Evolutionary conservation across 2,888 invertebrate species (phyloP).

Genomic region (Carterocephalus palaemon): DNA sequence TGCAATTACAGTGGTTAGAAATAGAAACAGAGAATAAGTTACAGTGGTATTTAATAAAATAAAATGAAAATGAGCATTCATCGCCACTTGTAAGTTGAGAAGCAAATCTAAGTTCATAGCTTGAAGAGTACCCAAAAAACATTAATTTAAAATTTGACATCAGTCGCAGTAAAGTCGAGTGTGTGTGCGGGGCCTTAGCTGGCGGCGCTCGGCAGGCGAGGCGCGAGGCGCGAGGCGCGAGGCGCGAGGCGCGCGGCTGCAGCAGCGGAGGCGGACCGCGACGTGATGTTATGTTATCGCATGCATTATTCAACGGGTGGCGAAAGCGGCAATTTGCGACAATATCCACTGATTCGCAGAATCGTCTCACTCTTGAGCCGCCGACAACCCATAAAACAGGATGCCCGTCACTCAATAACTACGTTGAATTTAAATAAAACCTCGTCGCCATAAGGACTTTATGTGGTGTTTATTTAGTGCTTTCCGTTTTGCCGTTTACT

Average conservation of each 20-base stretch:
- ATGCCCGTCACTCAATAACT: constrained; percentile 71
- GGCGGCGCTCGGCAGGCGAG: constrained; percentile 7
- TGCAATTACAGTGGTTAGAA: too few relatives aligned
- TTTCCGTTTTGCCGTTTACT: constrained; percentile 9
- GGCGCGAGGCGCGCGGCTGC: constrained; percentile 36
- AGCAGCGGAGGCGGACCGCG: constrained; percentile 44
- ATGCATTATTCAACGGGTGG: constrained; percentile 77
- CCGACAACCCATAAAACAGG: constrained; percentile 72
- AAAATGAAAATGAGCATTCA: too few relatives aligned
- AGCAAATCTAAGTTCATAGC: too few relatives aligned
- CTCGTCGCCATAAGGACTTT: constrained; percentile 33
- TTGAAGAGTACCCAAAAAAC: too few relatives aligned
- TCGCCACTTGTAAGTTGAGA: too few relatives aligned
- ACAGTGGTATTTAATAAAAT: too few relatives aligned
- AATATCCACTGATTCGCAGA: constrained; percentile 76
- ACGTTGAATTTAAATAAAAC: constrained; percentile 68
- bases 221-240: constrained; percentile 24
- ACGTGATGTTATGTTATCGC: constrained; percentile 76
- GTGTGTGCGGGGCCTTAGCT: constrained; percentile 1
- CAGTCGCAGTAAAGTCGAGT: not conserved
- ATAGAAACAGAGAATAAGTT: too few relatives aligned
- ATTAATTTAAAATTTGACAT: constrained; percentile 27
- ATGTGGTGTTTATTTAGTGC: constrained; percentile 33
- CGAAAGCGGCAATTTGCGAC: constrained; percentile 79
- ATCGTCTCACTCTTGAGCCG: constrained; percentile 64